These are phyloP conservation scores for Archegozetes longisetosus DNA, from an alignment of 1,140 invertebrate species.

Conservation along the genomic window DNA sequence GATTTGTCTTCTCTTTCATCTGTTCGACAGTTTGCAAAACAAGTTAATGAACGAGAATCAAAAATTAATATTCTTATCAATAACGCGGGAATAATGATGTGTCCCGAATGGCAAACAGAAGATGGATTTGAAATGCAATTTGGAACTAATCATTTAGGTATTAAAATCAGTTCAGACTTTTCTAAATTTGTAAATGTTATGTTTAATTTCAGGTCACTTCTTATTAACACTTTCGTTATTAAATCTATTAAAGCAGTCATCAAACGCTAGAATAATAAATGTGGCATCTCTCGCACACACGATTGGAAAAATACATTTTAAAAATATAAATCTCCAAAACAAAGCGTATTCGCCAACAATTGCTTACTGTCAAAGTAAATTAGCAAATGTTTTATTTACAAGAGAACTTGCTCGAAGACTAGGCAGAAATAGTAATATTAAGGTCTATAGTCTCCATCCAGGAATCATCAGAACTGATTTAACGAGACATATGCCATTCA, in stretches of 20 bases:
- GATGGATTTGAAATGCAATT: slow-evolving; percentile 66
- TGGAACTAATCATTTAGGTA: slow-evolving; percentile 32
- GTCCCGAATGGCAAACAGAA: slow-evolving; percentile 37
- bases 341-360: slow-evolving; percentile 42
- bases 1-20: slow-evolving; percentile 53
- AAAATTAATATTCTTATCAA: slow-evolving; percentile 66
- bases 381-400: slow-evolving; percentile 71
- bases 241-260: slow-evolving; percentile 25
- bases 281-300: slow-evolving; percentile 53
- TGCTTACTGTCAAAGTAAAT: slow-evolving; percentile 71
- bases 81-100: slow-evolving; percentile 42
- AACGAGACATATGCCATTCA: slow-evolving; percentile 13
- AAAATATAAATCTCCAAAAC: slow-evolving; percentile 50
- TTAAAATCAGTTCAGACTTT: neutral
- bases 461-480: slow-evolving; percentile 28
- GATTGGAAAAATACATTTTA: slow-evolving; percentile 49
- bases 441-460: slow-evolving; percentile 26
- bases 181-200: neutral
- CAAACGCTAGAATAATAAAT: slow-evolving; percentile 52
- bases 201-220: slow-evolving; percentile 16
- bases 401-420: slow-evolving; percentile 57
- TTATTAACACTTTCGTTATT: slow-evolving; percentile 21
- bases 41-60: slow-evolving; percentile 34
- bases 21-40: slow-evolving; percentile 45
- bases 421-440: slow-evolving; percentile 28